Evolutionary conservation across 1,140 invertebrate species (phyloP), one percentile per base, ranked within the genome.

Genomic region (Gryllus bimaculatus): DNA sequence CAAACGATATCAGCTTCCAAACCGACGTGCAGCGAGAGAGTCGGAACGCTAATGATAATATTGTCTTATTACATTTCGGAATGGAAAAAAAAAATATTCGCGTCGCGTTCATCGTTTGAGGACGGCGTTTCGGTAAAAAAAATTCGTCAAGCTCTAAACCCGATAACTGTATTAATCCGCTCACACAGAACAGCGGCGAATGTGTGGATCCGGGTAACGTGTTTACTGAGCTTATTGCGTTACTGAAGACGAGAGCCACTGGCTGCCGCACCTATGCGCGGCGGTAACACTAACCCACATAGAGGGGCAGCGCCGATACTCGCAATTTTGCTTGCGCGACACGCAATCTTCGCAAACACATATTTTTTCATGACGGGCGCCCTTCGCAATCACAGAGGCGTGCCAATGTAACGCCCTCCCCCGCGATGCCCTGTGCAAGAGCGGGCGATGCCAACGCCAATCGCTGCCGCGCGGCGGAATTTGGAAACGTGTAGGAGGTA

Each of bases 51-150:
- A 66, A 66, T 66, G 54, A 66, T 66, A 66, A 66, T 66, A 66
- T 66, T 66, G 54, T 66, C 54, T 66, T 66, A 66, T 66, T 66
- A 66, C 54, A 66, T 66, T 66, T 66, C 54, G 54, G 54, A 66
- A 18, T 18, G 54, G 54, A 66, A 66, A 66, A 66, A 66, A 66
- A 66, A n/a, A n/a, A n/a, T n/a, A 66, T 66, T 66, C 54, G 2
- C 18, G 7, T 66, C 54, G 54, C 18, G 54, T 66, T 18, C 54
- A 66, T 66, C 54, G 54, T 66, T 66, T 66, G 54, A 66, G 54
- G 54, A 66, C 54, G 54, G 54, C 54, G 10, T 7, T 66, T 66
- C 54, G 18, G 18, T 18, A 18, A 39, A 39, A 39, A 39, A 39
- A 39, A 2, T 39, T 39, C 26, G 26, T 1, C 26, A 66, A 66